Conservation (phyloP, 2,797 vertebrate genomes). For the Lacerta bilineata region DNA sequence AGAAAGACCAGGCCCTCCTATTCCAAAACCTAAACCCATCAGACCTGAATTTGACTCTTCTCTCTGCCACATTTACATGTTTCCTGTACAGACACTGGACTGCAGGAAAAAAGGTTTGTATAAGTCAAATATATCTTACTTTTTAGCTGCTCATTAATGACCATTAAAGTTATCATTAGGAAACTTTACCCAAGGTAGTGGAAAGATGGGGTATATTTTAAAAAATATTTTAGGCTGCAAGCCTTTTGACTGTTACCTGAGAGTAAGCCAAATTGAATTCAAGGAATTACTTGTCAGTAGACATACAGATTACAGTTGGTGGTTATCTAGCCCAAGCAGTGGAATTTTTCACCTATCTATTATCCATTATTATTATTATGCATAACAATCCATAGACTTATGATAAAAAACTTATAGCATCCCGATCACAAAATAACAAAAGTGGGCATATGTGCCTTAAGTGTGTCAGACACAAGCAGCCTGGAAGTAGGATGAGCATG, state of each 20-base stretch:
- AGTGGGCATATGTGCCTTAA: neutral
- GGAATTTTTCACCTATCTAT: neutral
- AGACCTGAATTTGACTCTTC: slow-evolving; percentile 84
- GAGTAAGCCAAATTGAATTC: too few species aligned
- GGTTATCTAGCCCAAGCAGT: neutral
- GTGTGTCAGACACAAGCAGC: too few species aligned
- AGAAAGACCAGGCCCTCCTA: slow-evolving; percentile 68
- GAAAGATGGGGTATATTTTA: neutral
- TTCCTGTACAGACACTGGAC: slow-evolving; percentile 89
- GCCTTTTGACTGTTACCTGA: too few species aligned
- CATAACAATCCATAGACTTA: too few species aligned
- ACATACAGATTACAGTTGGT: neutral
- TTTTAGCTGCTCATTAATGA: neutral
- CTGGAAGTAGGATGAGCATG: neutral
- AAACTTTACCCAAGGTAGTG: neutral
- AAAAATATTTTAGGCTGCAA: neutral
- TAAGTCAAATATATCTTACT: neutral
- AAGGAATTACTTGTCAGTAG: too few species aligned
- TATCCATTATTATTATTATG: neutral
- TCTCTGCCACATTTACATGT: slow-evolving; percentile 90
- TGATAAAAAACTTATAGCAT: neutral
- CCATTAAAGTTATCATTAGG: neutral
- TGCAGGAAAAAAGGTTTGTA: slow-evolving; percentile 93
- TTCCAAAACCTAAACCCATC: slow-evolving; percentile 56
- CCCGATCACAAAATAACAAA: neutral